Conservation (phyloP, 2,888 invertebrate genomes). For the Agonopterix heracliana region DNA sequence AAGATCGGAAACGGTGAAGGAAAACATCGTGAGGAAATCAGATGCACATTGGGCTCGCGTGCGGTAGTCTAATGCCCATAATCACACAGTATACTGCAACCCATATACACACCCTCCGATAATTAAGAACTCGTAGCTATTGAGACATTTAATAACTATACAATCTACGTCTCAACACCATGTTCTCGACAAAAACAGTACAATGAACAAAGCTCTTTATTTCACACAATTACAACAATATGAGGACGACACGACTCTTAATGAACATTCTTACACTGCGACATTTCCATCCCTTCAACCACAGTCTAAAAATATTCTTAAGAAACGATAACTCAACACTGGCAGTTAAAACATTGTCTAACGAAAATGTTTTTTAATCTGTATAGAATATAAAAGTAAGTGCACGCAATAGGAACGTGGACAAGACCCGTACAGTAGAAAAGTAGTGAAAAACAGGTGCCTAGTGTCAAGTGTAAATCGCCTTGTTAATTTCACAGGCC, state of each 20-base stretch:
- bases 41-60: too few relatives aligned
- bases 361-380: constrained; percentile 19
- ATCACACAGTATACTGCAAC: too few relatives aligned
- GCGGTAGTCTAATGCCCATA: too few relatives aligned
- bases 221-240: constrained; percentile 66
- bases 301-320: constrained; percentile 32
- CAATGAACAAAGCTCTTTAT: constrained; percentile 67
- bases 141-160: too few relatives aligned
- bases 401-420: constrained; percentile 33
- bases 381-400: constrained; percentile 33
- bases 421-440: constrained; percentile 39
- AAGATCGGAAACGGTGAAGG: too few relatives aligned
- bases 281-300: constrained; percentile 26
- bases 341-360: constrained; percentile 19
- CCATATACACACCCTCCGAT: too few relatives aligned
- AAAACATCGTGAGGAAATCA: too few relatives aligned
- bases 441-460: constrained; percentile 67
- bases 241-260: constrained; percentile 37
- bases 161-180: too few relatives aligned
- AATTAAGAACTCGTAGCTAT: too few relatives aligned
- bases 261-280: constrained; percentile 38
- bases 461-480: constrained; percentile 76
- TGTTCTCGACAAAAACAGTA: constrained; percentile 17
- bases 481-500: constrained; percentile 75
- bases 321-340: constrained; percentile 9